phyloP scores from a whole-genome alignment of 2,797 vertebrate species.

The Acanthurus lineatus region DNA sequence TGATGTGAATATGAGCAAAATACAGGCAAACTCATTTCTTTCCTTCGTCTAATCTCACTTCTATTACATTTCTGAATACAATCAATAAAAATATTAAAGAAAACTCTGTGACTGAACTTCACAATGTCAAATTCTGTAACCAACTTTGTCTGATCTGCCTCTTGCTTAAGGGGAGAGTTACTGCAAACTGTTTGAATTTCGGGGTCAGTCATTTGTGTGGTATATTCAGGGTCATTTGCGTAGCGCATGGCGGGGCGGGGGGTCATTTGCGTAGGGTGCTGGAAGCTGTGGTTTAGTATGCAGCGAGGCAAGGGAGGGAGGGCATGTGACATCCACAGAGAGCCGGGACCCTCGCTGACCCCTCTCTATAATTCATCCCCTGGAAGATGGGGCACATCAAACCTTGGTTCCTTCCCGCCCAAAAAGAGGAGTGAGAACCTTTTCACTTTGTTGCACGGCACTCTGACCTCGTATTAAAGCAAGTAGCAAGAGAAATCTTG shows the following conservation, averaged over 20 bases:
- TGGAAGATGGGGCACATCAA: slow-evolving; percentile 80
- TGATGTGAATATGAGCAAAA: background rate
- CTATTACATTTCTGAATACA: slow-evolving; percentile 4
- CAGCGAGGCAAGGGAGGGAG: slow-evolving; percentile 75
- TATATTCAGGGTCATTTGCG: slow-evolving; percentile 83
- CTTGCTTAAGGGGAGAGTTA: slow-evolving; percentile 26
- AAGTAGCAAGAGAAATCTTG: slow-evolving; percentile 70
- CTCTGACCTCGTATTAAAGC: slow-evolving; percentile 87
- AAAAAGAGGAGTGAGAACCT: slow-evolving; percentile 81
- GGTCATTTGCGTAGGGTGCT: slow-evolving; percentile 78
- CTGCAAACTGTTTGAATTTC: slow-evolving; percentile 51
- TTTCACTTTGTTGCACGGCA: slow-evolving; percentile 80
- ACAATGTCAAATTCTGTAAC: slow-evolving; percentile 7
- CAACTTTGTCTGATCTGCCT: slow-evolving; percentile 17
- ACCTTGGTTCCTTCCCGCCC: slow-evolving; percentile 75
- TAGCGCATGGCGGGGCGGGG: slow-evolving; percentile 51
- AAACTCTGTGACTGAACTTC: background rate
- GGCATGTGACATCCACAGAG: slow-evolving; percentile 84
- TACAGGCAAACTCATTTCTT: background rate
- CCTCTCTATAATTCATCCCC: slow-evolving; percentile 88
- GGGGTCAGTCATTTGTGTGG: slow-evolving; percentile 72
- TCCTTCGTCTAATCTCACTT: background rate
- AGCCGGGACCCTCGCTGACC: slow-evolving; percentile 85
- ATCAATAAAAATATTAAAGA: slow-evolving; percentile 25
- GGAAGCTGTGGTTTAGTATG: slow-evolving; percentile 83